Base-by-base conservation (phyloP, 2,113 vertebrate species). In the Cygnus atratus region DNA sequence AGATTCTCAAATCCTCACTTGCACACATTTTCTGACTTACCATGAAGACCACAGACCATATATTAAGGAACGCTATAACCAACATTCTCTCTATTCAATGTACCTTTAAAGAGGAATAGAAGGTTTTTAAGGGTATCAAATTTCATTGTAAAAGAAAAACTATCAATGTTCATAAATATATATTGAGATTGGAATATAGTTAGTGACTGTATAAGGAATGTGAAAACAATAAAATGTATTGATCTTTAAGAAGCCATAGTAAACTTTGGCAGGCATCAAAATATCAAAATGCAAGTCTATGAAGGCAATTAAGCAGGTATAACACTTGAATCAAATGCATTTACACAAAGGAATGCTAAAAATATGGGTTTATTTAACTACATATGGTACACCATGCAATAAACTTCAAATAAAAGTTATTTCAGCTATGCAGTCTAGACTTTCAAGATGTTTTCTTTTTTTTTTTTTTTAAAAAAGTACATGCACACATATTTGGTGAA, bases 321-420 rank as follows among this genome's bases (percentile, higher is more conserved):
- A 85, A 85, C 39, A 66, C 68, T 79, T 93, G 80, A 74, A 82
- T 76, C 63, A 83, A 76, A 83, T 15, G 54, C 39, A 73, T 72
- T 95, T 88, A 87, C 48, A 92, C 9, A 78, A 81, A 95, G 77
- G 41, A 67, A 92, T 26, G 37, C 31, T 74, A 88, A 91, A 96
- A 86, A 86, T 37, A 84, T 15, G 16, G 10, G 10, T 77, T 86
- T 93, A 90, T 95, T 80, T 65, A 90, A 80, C 46, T 55, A 67
- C 68, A 86, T 55, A 87, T 48, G 70, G 82, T 74, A 88, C 39
- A 75, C 44, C 28, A 78, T 18, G 62, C 77, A 95, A 73, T 68
- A 85, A 91, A 78, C 61, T 68, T 87, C 10, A 78, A 76, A 62
- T 35, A 75, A 80, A 92, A 92, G 63, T 19, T 46, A 63, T 52